These are phyloP conservation scores for Sebastes oblongus DNA, from an alignment of 2,797 vertebrate species.

Conservation along the genomic window DNA sequence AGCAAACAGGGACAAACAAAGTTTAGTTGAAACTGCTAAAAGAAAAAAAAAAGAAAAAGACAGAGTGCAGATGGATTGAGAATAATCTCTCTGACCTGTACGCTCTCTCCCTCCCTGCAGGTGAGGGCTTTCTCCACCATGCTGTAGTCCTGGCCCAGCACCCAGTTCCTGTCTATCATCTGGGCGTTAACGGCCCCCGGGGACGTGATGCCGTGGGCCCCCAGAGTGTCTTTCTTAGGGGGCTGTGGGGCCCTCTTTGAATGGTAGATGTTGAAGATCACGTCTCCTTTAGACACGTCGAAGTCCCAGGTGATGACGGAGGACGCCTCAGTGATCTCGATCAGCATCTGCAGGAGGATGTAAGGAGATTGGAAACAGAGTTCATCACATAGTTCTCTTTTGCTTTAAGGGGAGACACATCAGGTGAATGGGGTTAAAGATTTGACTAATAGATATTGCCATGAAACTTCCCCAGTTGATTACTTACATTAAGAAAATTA, in stretches of 20 bases:
- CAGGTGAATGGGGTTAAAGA: too few relatives aligned
- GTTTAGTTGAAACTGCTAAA: neutral
- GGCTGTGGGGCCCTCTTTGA: slow-evolving; percentile 89
- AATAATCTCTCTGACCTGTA: slow-evolving; percentile 84
- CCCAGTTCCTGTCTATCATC: slow-evolving; percentile 91
- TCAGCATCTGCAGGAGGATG: slow-evolving; percentile 80
- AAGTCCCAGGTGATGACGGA: slow-evolving; percentile 99
- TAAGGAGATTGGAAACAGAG: neutral
- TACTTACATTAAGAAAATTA: too few relatives aligned
- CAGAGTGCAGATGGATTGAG: neutral
- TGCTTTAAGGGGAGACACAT: neutral
- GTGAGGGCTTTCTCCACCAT: slow-evolving; percentile 91
- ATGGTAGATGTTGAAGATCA: slow-evolving; percentile 94
- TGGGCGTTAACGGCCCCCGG: slow-evolving; percentile 86
- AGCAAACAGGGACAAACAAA: neutral
- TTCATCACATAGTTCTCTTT: neutral
- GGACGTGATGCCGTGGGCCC: slow-evolving; percentile 84
- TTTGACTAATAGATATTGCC: too few relatives aligned
- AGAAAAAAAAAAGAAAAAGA: neutral
- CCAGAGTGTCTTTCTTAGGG: slow-evolving; percentile 85
- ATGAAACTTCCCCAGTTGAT: too few relatives aligned
- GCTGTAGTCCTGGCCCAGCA: slow-evolving; percentile 93
- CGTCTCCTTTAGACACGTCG: slow-evolving; percentile 93
- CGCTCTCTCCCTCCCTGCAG: slow-evolving; percentile 94
- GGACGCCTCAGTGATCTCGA: slow-evolving; percentile 91